phyloP scores from a whole-genome alignment of 2,888 invertebrate species.

The Hydrotaea cyrtoneurina region DNA sequence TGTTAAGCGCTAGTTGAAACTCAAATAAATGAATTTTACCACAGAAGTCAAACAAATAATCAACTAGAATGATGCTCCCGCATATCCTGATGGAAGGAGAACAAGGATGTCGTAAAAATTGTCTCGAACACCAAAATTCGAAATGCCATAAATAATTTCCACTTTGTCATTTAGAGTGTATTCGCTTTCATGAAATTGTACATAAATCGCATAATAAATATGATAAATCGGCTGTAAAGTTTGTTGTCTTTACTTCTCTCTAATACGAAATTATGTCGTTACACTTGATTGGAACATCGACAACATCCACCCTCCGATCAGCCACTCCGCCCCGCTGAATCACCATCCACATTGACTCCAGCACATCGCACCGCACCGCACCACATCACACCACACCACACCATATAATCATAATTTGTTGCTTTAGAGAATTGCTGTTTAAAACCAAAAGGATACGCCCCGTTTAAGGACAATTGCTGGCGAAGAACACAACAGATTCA shows the following conservation, averaged over 20 bases:
- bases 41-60: no score
- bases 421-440: constrained; percentile 39
- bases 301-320: constrained; percentile 17
- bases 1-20: no score
- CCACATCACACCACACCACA: not conserved
- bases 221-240: constrained; percentile 78
- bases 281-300: constrained; percentile 67
- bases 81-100: not conserved
- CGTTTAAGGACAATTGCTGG: constrained; percentile 29
- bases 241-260: constrained; percentile 56
- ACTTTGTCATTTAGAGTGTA: constrained; percentile 60
- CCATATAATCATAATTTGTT: constrained; percentile 60
- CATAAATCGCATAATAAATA: constrained; percentile 78
- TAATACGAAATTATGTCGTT: constrained; percentile 73
- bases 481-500: constrained; percentile 23
- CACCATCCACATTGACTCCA: no score
- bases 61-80: no score
- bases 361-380: not conserved
- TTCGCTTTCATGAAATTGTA: constrained; percentile 74
- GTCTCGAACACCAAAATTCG: constrained; percentile 46
- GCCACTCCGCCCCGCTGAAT: not conserved
- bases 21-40: no score
- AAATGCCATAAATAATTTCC: constrained; percentile 74
- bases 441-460: constrained; percentile 49
- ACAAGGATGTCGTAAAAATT: constrained; percentile 16